phyloP scores from a whole-genome alignment of 2,888 invertebrate genomes.

The Pilophorus perplexus region DNA sequence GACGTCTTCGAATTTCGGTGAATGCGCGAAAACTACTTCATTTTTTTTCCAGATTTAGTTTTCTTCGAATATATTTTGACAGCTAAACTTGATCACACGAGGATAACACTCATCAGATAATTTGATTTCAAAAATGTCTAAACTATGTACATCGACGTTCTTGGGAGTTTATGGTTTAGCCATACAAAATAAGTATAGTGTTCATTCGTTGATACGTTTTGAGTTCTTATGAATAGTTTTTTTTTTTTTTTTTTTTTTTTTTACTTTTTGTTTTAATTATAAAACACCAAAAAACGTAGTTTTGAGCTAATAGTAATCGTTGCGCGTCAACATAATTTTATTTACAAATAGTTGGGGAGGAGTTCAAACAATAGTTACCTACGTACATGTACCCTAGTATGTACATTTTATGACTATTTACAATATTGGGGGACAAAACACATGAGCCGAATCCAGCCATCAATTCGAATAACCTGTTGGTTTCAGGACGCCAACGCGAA shows the following conservation, averaged over 20 bases:
- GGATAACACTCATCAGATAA: slow-evolving; percentile 21
- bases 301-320: slow-evolving; percentile 36
- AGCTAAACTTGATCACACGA: slow-evolving; percentile 13
- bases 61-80: not conserved
- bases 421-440: too few relatives aligned
- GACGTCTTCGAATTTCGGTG: too few relatives aligned
- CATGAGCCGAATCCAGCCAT: too few relatives aligned
- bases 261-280: not conserved
- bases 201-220: slow-evolving; percentile 28
- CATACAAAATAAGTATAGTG: slow-evolving; percentile 16
- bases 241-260: not conserved
- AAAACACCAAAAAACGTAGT: not conserved
- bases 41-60: not conserved
- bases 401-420: slow-evolving; percentile 31
- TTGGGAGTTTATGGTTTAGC: not conserved
- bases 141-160: too few relatives aligned
- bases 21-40: too few relatives aligned
- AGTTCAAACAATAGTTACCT: not conserved
- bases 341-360: slow-evolving; percentile 11
- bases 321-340: slow-evolving; percentile 18
- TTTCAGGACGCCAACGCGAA: too few relatives aligned
- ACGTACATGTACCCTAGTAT: slow-evolving; percentile 1
- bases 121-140: too few relatives aligned
- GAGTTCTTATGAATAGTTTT: too few relatives aligned
- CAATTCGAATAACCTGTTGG: too few relatives aligned